Evolutionary conservation across 1,140 invertebrate species (phyloP), one percentile per base, ranked within the genome.

Genomic region (Caenorhabditis tropicalis): DNA sequence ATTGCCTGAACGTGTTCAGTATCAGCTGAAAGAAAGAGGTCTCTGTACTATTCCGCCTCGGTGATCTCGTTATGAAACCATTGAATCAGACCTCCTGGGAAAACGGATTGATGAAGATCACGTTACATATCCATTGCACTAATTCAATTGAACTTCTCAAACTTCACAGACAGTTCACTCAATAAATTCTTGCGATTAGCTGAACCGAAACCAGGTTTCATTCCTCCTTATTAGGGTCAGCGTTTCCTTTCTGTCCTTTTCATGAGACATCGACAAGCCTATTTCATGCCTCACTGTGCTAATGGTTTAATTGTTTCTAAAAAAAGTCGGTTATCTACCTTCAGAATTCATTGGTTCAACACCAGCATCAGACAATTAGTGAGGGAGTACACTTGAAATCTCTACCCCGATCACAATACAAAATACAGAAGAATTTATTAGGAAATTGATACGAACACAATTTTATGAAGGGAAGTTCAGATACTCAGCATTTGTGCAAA

Each of bases 191-290:
- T 24, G 36, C 33, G 65, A 74, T 74, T 24, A 74, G 65, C 36
- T 24, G 33, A 74, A 74, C 65, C 65, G 21, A 56, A 74, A 65
- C 33, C 58, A 29, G 33, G 60, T 70, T 70, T 36, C 33, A 70
- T 70, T 33, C 33, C 60, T 70, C 60, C 60, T 70, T 74, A 74
- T 74, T 74, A 74, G 36, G 65, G 65, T 74, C 65, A 74, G 29
- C 21, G 65, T 74, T 74, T 74, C 65, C n/a, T 33, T 15, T 43
- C 65, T 74, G 65, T 43, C 36, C 65, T 74, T 74, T 74, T 74
- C 21, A 15, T 10, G 58, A 43, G 65, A 74, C 65, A 74, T 43
- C 65, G 65, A 74, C 33, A 74, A 74, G 65, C 36, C 36, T 65
- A 65, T 65, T 65, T 65, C 58, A 65, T 65, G 58, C 58, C 15